Base-by-base conservation (phyloP, 2,797 vertebrate genomes). In the Pseudomugil tenellus region DNA sequence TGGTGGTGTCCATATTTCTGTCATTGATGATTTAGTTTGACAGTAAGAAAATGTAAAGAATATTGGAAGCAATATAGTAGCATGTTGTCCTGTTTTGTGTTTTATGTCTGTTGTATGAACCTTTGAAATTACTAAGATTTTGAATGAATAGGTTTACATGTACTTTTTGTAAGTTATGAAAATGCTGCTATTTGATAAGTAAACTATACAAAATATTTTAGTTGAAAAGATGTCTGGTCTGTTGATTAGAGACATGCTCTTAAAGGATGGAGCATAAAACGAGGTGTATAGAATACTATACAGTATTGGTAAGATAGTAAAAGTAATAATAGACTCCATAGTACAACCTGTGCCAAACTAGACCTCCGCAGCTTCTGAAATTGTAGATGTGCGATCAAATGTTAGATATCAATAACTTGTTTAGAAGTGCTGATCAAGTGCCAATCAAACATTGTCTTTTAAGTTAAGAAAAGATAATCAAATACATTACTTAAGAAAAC, bases 121-220 rank as follows among this genome's bases (percentile, higher is more conserved):
- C 91, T 94, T 94, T 95, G 93, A 92, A 94, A 94, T 94, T 95
- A 95, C 91, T 94, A 94, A 86, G 88, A 92, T 95, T 95, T 95
- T 94, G 94, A 95, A 95, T 95, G 93, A 95, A 93, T 95, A 95
- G 94, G 94, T 95, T 95, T 95, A 94, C 94, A 94, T 94, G 94
- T 95, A 95, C 93, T 94, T 94, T 94, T 94, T 92, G 93, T 95
- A 94, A 95, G 92, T 94, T 93, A 92, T 92, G 90, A 94, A 94
- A 93, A 94, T 95, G 94, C 94, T 95, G 94, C 94, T 95, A 95
- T 95, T 95, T 95, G 93, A 95, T 95, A 95, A 94, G 93, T 94
- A 91, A 93, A 94, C 92, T 94, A 94, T 95, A 95, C 91, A 94
- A 93, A 94, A 93, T 93, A 94, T 94, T 94, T 95, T 92, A 94